Conservation (phyloP, 2,888 invertebrate species). For the Ormia ochracea region DNA sequence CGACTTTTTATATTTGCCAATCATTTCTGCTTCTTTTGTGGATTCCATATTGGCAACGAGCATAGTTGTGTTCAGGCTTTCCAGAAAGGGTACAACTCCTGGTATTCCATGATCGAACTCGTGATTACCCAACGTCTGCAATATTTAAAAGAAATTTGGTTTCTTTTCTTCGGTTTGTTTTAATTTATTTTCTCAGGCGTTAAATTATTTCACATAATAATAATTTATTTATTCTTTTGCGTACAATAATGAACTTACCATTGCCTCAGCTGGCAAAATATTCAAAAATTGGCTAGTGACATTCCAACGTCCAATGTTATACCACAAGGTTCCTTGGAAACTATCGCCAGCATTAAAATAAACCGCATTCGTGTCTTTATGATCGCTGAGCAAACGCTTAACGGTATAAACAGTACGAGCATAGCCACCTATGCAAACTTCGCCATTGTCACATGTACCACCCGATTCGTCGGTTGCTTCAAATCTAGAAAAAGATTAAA, state of each 20-base stretch:
- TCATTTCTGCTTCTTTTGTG: slow-evolving; percentile 81
- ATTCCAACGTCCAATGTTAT: slow-evolving; percentile 85
- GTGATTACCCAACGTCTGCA: slow-evolving; percentile 89
- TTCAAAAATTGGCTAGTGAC: slow-evolving; percentile 87
- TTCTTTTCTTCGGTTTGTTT: neutral
- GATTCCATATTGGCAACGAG: slow-evolving; percentile 87
- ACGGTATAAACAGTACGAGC: slow-evolving; percentile 81
- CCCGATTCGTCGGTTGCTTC: slow-evolving; percentile 80
- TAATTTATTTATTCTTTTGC: neutral
- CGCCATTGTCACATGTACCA: slow-evolving; percentile 79
- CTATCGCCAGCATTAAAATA: slow-evolving; percentile 90
- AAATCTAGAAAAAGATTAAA: slow-evolving; percentile 77
- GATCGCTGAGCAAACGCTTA: slow-evolving; percentile 75
- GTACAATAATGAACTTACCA: slow-evolving; percentile 77
- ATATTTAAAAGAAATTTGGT: slow-evolving; percentile 17
- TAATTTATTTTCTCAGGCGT: too few relatives aligned
- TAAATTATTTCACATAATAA: neutral
- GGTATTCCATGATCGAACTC: slow-evolving; percentile 88
- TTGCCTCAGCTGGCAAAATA: slow-evolving; percentile 84
- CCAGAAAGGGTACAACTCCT: slow-evolving; percentile 84
- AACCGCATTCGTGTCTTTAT: slow-evolving; percentile 79
- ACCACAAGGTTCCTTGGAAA: slow-evolving; percentile 92
- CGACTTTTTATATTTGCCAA: slow-evolving; percentile 81
- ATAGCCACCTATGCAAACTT: slow-evolving; percentile 83
- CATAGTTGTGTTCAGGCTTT: slow-evolving; percentile 80